phyloP scores from a whole-genome alignment of 2,888 invertebrate genomes.

The Drosophila tanythrix region DNA sequence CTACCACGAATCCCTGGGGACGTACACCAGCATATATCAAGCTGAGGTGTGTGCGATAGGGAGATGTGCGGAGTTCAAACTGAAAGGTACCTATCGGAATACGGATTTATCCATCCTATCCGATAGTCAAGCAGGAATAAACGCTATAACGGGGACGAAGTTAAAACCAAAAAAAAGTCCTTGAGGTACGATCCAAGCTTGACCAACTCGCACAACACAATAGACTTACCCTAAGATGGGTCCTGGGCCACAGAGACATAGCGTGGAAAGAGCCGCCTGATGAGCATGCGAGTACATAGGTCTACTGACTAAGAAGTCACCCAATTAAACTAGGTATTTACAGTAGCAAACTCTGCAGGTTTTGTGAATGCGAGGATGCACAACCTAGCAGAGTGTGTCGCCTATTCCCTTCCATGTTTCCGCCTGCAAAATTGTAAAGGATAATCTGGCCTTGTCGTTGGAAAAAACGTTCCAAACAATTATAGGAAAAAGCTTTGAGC shows the following conservation, averaged over 20 bases:
- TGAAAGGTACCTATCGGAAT: no score
- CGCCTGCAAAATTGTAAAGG: neutral
- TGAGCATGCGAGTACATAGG: neutral
- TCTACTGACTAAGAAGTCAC: neutral
- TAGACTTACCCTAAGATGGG: no score
- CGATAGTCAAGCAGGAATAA: no score
- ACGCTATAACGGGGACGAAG: neutral
- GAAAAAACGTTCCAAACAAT: neutral
- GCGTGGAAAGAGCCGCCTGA: neutral
- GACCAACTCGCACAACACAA: neutral
- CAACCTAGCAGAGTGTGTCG: no score
- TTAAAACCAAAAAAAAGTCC: neutral
- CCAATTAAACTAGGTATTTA: neutral
- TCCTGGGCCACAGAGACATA: no score
- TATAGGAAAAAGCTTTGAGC: neutral
- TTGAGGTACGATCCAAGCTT: neutral
- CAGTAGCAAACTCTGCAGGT: no score
- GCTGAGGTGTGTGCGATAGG: no score
- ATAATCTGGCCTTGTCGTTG: neutral
- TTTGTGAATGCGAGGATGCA: no score
- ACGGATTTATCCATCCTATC: no score
- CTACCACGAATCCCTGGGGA: no score
- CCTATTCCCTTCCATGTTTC: neutral
- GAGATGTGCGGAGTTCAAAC: no score
- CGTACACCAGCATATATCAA: neutral